These are phyloP conservation scores for Andrena fulva DNA, from an alignment of 2,888 invertebrate genomes.

Conservation along the genomic window DNA sequence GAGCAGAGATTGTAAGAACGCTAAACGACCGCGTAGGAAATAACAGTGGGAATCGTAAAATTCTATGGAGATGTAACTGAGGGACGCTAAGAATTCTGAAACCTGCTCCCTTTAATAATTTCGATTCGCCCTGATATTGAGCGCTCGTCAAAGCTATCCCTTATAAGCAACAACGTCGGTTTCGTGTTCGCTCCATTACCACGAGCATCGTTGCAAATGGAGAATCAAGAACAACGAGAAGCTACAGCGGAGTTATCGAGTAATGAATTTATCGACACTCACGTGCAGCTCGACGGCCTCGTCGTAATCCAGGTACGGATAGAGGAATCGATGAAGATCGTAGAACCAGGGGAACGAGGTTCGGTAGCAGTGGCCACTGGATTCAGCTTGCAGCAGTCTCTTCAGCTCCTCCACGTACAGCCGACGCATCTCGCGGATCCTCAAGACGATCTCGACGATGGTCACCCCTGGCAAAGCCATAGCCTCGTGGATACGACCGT, in stretches of 20 bases:
- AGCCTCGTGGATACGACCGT: conserved; percentile 67
- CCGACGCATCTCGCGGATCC: conserved; percentile 72
- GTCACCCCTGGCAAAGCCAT: conserved; percentile 51
- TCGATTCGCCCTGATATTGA: neutral
- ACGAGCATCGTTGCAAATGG: conserved; percentile 12
- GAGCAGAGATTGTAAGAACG: conserved; percentile 9
- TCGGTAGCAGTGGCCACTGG: conserved; percentile 49
- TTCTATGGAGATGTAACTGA: too few species aligned
- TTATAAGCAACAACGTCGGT: neutral
- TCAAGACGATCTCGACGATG: conserved; percentile 72
- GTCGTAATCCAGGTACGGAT: conserved; percentile 71
- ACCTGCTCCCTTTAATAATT: neutral
- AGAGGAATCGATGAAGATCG: conserved; percentile 73
- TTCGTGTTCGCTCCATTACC: neutral
- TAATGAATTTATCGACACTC: conserved; percentile 55
- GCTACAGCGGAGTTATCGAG: conserved; percentile 15
- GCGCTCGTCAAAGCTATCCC: neutral
- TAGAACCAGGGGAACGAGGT: conserved; percentile 69
- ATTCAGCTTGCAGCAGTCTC: conserved; percentile 57
- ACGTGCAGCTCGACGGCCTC: conserved; percentile 71
- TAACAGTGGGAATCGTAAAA: too few species aligned
- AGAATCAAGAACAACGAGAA: conserved; percentile 31
- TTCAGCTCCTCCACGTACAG: conserved; percentile 70
- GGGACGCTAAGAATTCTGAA: too few species aligned
- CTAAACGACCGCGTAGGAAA: neutral